Base-by-base conservation (phyloP, 92 coral and sea anemone species). In the Siderastrea radians region DNA sequence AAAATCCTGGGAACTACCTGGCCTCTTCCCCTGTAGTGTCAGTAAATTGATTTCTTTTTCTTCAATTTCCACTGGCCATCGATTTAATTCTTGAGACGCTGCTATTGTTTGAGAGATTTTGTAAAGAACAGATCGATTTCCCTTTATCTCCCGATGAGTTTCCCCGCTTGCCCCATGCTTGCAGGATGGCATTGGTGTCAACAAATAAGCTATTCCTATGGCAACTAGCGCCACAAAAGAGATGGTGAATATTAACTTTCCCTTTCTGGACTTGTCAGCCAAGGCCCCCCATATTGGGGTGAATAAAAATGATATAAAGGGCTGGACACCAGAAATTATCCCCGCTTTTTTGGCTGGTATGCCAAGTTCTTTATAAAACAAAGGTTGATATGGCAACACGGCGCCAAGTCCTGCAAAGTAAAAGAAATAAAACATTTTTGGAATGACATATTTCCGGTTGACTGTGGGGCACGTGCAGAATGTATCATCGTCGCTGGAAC, bases 201-300 rank as follows among this genome's bases (percentile, higher is more conserved):
- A 11, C 6, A 85, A 11, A 85, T 75, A 77, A 19, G 81, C 93
- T 54, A 90, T 72, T 16, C 80, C 90, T 1, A 87, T 69, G 5
- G 82, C 89, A 54, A 72, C 64, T 44, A 72, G 15, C 48, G 90
- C 90, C 17, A 65, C 45, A 77, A 90, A 90, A 59, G 93, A 78
- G 50, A 90, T 63, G 3, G 48, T 70, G 65, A 90, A 86, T 51
- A 90, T 57, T 48, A 53, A 9, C 78, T 66, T 90, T 52, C 93
- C 89, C 66, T 45, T 90, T 43, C 65, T 77, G 61, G 48, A 68
- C 57, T 52, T 84, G 74, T 90, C 93, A 51, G 93, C 89, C 67
- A 90, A 44, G 11, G 90, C 93, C 19, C 93, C 90, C 93, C 93
- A 90, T 49, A 75, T 49, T 9, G 93, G 93, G 61, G 81, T 90